A percentile compares a stretch with the other conserved stretches of the same genome.
These are phyloP conservation scores for Myotis brandtii DNA, from an alignment of 2,113 vertebrate genomes.

Conservation along the genomic window DNA sequence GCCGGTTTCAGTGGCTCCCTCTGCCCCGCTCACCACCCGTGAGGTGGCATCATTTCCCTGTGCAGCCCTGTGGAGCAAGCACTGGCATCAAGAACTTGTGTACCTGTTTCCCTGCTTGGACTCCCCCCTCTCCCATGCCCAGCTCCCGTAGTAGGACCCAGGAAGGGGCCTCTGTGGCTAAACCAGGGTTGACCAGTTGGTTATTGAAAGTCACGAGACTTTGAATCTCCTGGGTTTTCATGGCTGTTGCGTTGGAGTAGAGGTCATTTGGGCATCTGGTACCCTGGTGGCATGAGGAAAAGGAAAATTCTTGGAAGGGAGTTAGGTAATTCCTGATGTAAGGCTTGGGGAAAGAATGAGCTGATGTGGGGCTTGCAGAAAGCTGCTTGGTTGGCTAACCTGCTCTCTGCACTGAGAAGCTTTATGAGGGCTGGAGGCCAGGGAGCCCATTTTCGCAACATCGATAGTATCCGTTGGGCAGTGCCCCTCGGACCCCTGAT, in stretches of 20 bases:
- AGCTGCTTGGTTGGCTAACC: background rate
- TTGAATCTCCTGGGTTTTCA: slow-evolving; percentile 19
- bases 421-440: background rate
- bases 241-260: slow-evolving; percentile 2
- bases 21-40: background rate
- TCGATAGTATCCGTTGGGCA: too few species aligned
- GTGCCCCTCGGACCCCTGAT: background rate
- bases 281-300: background rate
- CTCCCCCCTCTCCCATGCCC: too few species aligned
- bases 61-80: background rate
- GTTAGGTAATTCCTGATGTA: background rate
- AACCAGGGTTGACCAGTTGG: background rate
- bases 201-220: background rate
- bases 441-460: background rate
- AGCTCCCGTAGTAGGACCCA: background rate
- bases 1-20: background rate
- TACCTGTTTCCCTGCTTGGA: background rate
- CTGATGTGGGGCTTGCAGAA: background rate
- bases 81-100: background rate
- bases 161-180: background rate
- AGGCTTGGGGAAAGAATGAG: background rate
- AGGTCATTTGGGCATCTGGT: background rate
- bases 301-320: background rate
- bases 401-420: background rate
- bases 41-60: background rate